A percentile compares a stretch with the other conserved stretches of the same genome.
These are phyloP conservation scores for Catamblyrhynchus diadema DNA, from an alignment of 2,797 vertebrate species.

Conservation along the genomic window DNA sequence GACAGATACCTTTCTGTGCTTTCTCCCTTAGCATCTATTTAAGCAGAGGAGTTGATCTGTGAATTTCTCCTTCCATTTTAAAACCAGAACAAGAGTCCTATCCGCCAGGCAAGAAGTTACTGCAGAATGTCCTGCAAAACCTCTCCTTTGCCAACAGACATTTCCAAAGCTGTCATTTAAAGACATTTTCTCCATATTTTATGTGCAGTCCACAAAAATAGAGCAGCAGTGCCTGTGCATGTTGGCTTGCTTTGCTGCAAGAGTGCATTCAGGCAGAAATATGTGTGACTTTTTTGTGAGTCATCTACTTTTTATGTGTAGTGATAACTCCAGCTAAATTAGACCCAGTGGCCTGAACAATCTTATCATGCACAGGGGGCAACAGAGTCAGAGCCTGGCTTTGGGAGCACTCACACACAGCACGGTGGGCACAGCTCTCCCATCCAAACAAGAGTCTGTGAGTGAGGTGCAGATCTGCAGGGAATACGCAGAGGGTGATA, in stretches of 20 bases:
- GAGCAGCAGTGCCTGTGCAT: neutral
- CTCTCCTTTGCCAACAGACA: neutral
- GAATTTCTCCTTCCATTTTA: neutral
- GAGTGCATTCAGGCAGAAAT: neutral
- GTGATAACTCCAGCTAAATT: neutral
- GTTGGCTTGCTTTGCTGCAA: neutral
- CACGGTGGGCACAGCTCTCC: accelerated
- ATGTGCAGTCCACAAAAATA: neutral
- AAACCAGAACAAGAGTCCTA: neutral
- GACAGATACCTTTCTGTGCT: neutral
- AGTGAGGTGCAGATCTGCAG: neutral
- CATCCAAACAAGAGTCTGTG: neutral
- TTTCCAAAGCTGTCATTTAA: neutral
- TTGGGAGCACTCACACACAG: neutral
- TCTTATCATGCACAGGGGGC: accelerated
- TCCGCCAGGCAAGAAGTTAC: neutral
- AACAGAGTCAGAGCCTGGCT: neutral
- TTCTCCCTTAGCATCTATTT: neutral
- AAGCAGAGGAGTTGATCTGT: neutral
- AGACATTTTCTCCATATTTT: neutral
- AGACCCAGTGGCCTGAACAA: neutral
- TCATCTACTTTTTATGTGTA: neutral
- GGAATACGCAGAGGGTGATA: neutral
- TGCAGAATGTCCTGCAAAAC: neutral
- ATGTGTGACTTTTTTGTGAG: neutral